Evolutionary conservation across 2,797 vertebrate genomes (phyloP), one percentile per base, ranked within the genome.

Genomic region (Tokudaia tokunoshimensis): DNA sequence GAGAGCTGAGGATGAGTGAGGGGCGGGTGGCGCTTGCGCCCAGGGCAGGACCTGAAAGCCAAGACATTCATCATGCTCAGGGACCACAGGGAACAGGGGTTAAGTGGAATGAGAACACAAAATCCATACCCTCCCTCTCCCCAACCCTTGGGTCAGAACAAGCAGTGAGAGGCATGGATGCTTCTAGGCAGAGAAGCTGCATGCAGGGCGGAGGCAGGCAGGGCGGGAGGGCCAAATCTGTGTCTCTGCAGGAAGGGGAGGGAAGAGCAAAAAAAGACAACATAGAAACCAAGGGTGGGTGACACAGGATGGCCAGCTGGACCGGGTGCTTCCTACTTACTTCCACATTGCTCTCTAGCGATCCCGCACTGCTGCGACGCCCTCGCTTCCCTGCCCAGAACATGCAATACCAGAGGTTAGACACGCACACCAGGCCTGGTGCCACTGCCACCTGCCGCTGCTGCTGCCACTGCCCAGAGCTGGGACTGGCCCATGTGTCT

Each of bases 261-360:
- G 85, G 89, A 59, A 24, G 90, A 94, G 91, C 89, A n/a, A 93
- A 76, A 98, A 44, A 88, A 98, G 97, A 95, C 89, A 11, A 99
- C 97, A 98, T 98, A 99, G 98, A 98, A 98, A 98, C 98, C 95
- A 97, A 98, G 98, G 98, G 97, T 98, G 98, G 98, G 99, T 99
- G 99, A 99, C 99, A 99, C 99, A 99, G 99, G 99, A 98, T 99
- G 99, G 99, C 99, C 99, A 99, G 99, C 99, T 98, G 98, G 97
- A 98, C 98, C 97, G 98, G 98, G 97, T 92, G 98, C 98, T 98
- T 99, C 99, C 99, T 99, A 99, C 99, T 99, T 99, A 99, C 99
- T 99, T 99, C 99, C 99, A 99, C 99, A 99, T 99, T 99, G 99
- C 99, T 99, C 99, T 99, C 99, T 99, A 99, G 99, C 98, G 99